Evolutionary conservation across 2,797 vertebrate species (phyloP).

Genomic region (Molossus alvarezi): DNA sequence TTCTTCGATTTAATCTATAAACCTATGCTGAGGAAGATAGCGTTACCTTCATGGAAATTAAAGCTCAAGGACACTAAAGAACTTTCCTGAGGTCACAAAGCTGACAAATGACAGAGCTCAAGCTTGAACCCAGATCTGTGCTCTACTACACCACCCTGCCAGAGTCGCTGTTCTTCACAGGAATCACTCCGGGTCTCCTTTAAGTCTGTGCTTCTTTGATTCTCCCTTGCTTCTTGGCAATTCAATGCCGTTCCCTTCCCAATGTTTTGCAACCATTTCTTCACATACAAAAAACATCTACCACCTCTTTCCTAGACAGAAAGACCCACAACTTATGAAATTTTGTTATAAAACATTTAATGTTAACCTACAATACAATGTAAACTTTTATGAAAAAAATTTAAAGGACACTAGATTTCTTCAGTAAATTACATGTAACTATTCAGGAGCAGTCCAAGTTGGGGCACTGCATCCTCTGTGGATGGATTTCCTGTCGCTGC

Average conservation of each 20-base stretch:
- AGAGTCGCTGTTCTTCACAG: background rate
- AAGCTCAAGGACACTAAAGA: background rate
- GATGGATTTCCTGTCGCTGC: conserved; percentile 69
- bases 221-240: background rate
- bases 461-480: conserved; percentile 73
- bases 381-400: conserved; percentile 88
- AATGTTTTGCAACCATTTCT: background rate
- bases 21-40: background rate
- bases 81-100: background rate
- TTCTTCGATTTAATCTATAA: conserved; percentile 20
- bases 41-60: background rate
- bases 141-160: background rate
- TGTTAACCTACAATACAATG: conserved; percentile 88
- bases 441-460: conserved; percentile 72
- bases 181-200: background rate
- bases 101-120: background rate
- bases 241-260: background rate
- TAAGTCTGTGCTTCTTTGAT: background rate
- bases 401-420: conserved; percentile 86
- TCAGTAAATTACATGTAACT: conserved; percentile 75
- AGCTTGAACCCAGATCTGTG: background rate
- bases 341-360: conserved; percentile 88
- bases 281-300: background rate
- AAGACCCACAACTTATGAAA: conserved; percentile 68
- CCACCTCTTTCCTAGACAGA: conserved; percentile 65